Conservation (phyloP, 2,888 invertebrate genomes). For the Drosophila barbarae region DNA sequence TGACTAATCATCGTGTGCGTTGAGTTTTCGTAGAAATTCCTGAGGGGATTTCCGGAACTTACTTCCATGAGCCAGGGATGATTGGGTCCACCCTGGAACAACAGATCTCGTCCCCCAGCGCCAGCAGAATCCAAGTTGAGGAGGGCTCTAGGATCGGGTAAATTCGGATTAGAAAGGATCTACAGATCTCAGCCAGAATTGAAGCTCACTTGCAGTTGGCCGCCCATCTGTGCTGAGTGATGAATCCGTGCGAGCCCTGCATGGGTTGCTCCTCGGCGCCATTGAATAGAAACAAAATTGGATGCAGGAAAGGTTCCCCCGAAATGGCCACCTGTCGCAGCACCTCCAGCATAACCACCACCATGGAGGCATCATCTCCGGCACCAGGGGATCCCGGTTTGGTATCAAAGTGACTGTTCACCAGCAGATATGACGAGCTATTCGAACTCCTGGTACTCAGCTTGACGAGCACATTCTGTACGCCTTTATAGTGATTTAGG, state of each 20-base stretch:
- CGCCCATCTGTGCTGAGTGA: constrained; percentile 90
- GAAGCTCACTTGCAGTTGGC: constrained; percentile 82
- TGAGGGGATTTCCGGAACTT: constrained; percentile 16
- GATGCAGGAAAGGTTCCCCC: constrained; percentile 80
- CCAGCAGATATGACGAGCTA: constrained; percentile 80
- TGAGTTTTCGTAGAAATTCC: not conserved
- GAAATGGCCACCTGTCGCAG: constrained; percentile 79
- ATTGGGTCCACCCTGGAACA: constrained; percentile 93
- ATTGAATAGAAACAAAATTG: constrained; percentile 84
- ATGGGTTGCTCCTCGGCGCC: constrained; percentile 84
- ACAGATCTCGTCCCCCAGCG: constrained; percentile 91
- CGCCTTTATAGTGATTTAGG: constrained; percentile 71
- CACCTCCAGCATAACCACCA: constrained; percentile 83
- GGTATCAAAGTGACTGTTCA: constrained; percentile 96
- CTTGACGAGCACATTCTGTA: constrained; percentile 77
- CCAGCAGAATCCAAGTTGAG: constrained; percentile 96
- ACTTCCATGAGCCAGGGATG: constrained; percentile 85
- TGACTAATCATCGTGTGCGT: not conserved
- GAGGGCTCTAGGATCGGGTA: constrained; percentile 82
- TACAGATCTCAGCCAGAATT: too few relatives aligned
- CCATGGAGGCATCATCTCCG: constrained; percentile 84
- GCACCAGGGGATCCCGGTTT: constrained; percentile 91
- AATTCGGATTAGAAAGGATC: not conserved
- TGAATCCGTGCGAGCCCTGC: constrained; percentile 85
- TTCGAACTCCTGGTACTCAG: constrained; percentile 64